Evolutionary conservation across 2,888 invertebrate genomes (phyloP).

Genomic region (Mesopsocus fuscifrons): DNA sequence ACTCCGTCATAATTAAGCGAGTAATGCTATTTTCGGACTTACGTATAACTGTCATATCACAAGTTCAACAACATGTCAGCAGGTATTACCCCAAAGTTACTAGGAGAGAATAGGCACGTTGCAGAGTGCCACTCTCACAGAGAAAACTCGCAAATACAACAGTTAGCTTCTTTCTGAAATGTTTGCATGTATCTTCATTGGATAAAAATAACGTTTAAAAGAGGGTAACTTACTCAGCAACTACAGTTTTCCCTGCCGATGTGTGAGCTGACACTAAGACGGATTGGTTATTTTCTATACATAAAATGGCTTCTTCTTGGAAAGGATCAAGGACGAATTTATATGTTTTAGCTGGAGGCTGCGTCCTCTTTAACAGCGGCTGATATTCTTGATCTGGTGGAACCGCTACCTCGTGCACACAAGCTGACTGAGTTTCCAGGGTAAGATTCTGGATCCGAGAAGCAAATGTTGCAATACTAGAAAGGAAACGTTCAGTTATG

Average conservation of each 20-base stretch:
- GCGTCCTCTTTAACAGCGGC: conserved; percentile 33
- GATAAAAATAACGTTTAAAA: too few species aligned
- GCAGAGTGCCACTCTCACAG: too few species aligned
- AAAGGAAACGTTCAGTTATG: too few species aligned
- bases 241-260: conserved; percentile 98
- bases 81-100: too few species aligned
- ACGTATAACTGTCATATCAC: too few species aligned
- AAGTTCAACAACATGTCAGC: too few species aligned
- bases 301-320: conserved; percentile 89
- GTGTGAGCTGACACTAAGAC: conserved; percentile 98
- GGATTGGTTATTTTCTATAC: conserved; percentile 94
- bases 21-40: not conserved
- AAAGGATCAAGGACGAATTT: conserved; percentile 93
- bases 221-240: conserved; percentile 74
- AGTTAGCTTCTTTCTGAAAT: too few species aligned
- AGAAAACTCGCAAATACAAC: too few species aligned
- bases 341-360: conserved; percentile 77
- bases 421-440: conserved; percentile 78
- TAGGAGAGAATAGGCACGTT: too few species aligned
- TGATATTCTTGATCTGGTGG: conserved; percentile 72
- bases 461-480: conserved; percentile 51
- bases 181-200: too few species aligned
- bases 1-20: conserved; percentile 15
- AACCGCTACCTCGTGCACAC: conserved; percentile 90
- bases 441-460: conserved; percentile 74